Conservation (phyloP, 2,888 invertebrate genomes). For the Allacma fusca region DNA sequence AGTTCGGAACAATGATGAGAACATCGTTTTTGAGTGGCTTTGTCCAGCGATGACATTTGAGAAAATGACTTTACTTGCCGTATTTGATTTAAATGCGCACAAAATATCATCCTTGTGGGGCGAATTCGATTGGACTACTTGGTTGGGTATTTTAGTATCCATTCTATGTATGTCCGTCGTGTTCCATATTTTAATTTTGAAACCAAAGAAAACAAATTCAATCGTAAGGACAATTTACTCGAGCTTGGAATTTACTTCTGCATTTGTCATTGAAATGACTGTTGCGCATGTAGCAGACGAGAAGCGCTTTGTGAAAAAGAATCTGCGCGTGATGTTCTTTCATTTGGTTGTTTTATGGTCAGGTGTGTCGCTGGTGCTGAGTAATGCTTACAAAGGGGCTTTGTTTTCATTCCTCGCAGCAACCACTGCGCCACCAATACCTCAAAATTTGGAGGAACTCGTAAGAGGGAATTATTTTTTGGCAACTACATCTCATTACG, state of each 20-base stretch:
- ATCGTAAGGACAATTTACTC: background rate
- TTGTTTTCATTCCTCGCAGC: slow-evolving; percentile 1
- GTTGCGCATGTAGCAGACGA: background rate
- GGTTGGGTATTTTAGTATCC: background rate
- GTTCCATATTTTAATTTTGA: background rate
- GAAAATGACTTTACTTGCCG: background rate
- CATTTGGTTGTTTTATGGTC: background rate
- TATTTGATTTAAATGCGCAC: background rate
- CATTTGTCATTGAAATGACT: background rate
- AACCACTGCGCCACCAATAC: background rate
- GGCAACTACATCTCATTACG: background rate
- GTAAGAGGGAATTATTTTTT: background rate
- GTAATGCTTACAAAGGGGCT: slow-evolving; percentile 29
- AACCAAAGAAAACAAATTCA: background rate
- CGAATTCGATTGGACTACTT: slow-evolving; percentile 7
- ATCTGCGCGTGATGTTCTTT: background rate
- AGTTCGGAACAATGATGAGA: background rate
- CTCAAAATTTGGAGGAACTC: background rate
- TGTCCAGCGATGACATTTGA: background rate
- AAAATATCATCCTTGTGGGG: background rate
- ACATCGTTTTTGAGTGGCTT: slow-evolving; percentile 19
- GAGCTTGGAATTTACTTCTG: background rate
- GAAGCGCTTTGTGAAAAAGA: background rate
- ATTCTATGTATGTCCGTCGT: background rate
- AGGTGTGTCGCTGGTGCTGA: background rate